Base-by-base conservation (phyloP, 1,140 invertebrate species). In the Rhagoletis pomonella region DNA sequence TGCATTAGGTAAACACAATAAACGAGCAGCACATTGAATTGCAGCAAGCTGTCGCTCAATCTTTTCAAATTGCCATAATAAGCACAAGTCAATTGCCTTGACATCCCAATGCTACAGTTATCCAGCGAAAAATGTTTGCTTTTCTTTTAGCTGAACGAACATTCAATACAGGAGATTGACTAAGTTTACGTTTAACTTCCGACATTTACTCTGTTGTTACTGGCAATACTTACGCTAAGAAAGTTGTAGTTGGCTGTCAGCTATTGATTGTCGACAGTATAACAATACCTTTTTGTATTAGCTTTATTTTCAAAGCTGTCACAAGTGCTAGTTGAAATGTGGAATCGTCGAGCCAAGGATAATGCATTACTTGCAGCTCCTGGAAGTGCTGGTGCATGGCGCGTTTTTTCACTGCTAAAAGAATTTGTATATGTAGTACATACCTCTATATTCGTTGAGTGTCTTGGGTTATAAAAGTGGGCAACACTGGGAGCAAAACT, bases 241-340 rank as follows among this genome's bases (percentile, higher is more conserved):
- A 58, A 17, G 7, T 42, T 14, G 73, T 55, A n/a, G 50, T 19
- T 81, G 69, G 50, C n/a, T 81, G 69, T 42, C 64, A 67, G 10
- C 19, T 29, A 47, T 39, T 73, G 67, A 44, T 73, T 73, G 67
- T 39, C 39, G 42, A 42, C 39, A 39, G 39, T 10, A 47, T 17
- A 73, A 73, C 67, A 73, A 73, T 73, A 42, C 39, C 67, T 5
- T 14, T 47, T 67, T 73, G 12, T 47, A 73, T 47, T 73, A 73
- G 14, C 67, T 4, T 73, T 44, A 73, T 73, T 44, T 29, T 73
- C 39, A 73, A 2, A 47, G 67, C 67, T 17, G 12, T n/a, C 17
- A 39, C 39, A 73, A 4, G 44, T 14, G 42, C 67, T 12, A 44
- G 12, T 73, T 44, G 17, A 73, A 73, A 12, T 44, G 67, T 73